phyloP scores from a whole-genome alignment of 2,888 invertebrate species.

The Cataglyphis rosenhaueri region DNA sequence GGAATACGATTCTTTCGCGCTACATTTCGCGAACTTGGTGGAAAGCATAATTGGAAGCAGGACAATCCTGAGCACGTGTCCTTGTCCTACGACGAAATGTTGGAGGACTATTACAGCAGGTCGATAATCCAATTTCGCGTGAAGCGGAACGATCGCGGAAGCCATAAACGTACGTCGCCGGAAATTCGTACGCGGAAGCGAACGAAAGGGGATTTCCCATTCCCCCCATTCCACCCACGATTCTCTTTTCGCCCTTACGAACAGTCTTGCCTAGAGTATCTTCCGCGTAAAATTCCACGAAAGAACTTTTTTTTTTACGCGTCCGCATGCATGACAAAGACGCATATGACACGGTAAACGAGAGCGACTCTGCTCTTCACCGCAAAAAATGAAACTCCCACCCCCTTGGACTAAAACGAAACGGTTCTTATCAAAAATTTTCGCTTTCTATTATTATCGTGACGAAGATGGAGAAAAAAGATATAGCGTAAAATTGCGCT shows the following conservation, averaged over 20 bases:
- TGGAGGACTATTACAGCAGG: constrained; percentile 60
- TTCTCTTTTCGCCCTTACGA: constrained; percentile 13
- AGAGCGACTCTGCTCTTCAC: neutral
- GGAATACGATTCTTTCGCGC: constrained; percentile 21
- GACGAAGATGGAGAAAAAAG: constrained; percentile 61
- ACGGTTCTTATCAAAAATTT: constrained; percentile 25
- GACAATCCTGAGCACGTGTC: constrained; percentile 43
- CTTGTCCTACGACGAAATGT: constrained; percentile 24
- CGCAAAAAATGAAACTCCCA: neutral
- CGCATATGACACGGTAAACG: neutral
- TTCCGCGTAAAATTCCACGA: constrained; percentile 37
- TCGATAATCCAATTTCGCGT: constrained; percentile 71
- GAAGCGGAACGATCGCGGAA: constrained; percentile 64
- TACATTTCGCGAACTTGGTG: constrained; percentile 25
- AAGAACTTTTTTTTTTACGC: constrained; percentile 42
- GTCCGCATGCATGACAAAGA: constrained; percentile 8
- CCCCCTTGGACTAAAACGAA: neutral
- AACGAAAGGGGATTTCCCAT: constrained; percentile 35
- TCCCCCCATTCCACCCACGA: neutral
- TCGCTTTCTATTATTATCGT: neutral
- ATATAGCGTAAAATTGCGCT: constrained; percentile 69
- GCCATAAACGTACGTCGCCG: constrained; percentile 59
- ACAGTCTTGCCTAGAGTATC: constrained; percentile 23
- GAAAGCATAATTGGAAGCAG: constrained; percentile 44
- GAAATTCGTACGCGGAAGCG: constrained; percentile 61